Evolutionary conservation across 2,888 invertebrate species (phyloP).

Genomic region (Leucophenga maculata): DNA sequence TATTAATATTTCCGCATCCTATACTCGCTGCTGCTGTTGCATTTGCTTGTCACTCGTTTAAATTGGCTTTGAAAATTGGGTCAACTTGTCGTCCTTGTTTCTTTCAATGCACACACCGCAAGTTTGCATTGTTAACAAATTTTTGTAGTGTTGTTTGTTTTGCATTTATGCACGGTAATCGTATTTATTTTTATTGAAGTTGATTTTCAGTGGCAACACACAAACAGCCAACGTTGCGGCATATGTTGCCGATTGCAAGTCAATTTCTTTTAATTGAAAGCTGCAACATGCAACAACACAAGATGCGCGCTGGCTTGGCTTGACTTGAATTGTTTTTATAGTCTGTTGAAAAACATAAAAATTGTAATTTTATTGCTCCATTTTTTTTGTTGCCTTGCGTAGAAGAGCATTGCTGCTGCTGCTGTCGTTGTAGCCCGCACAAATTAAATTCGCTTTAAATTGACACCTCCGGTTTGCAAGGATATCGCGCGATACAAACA

Average conservation of each 20-base stretch:
- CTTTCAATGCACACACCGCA: background rate
- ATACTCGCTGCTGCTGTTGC: background rate
- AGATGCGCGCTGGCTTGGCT: background rate
- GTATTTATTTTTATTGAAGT: background rate
- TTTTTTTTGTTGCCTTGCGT: background rate
- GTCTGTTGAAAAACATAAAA: slow-evolving; percentile 22
- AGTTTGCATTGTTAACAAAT: background rate
- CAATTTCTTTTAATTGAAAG: slow-evolving; percentile 63
- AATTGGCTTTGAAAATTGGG: slow-evolving; percentile 17
- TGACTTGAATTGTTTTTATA: background rate
- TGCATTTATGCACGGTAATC: background rate
- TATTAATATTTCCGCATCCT: slow-evolving; percentile 8
- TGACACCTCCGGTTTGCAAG: slow-evolving; percentile 64
- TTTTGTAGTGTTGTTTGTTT: background rate
- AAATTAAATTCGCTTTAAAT: slow-evolving; percentile 68
- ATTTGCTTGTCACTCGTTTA: background rate
- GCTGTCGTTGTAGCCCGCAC: slow-evolving; percentile 36
- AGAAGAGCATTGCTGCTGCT: slow-evolving; percentile 27
- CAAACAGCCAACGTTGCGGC: background rate
- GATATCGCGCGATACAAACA: slow-evolving; percentile 49
- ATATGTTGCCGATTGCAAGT: slow-evolving; percentile 22
- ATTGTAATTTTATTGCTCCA: slow-evolving; percentile 18
- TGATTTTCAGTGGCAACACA: background rate
- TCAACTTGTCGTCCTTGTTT: background rate
- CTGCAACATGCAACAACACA: slow-evolving; percentile 44